Evolutionary conservation across 2,797 vertebrate species (phyloP), one percentile per base, ranked within the genome.

Genomic region (Crax fasciolata): DNA sequence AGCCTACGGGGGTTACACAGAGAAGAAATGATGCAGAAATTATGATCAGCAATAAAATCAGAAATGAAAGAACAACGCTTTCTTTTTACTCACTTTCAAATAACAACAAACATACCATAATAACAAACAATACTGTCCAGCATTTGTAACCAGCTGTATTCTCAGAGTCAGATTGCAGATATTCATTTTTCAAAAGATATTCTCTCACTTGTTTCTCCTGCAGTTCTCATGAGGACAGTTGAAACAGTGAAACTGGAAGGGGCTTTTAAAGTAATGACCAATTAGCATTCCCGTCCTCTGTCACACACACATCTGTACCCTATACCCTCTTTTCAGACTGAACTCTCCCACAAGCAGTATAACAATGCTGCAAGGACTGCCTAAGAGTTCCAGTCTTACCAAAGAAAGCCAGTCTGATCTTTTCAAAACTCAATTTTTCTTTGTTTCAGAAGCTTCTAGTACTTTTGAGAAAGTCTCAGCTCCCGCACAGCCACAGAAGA

Each of bases 31-130:
- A 32, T 39, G 35, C 21, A 80, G 81, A 76, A 76, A 6, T 70
- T 80, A n/a, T 0, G 3, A 35, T 25, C 39, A 13, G 21, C 32
- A 35, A 73, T 25, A 77, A 83, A 80, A 54, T 27, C 65, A 93
- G 61, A 77, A 89, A 66, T 24, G 49, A 24, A 46, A 66, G 15
- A 73, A 58, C 30, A 92, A 75, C 9, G 13, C 39, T 89, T 76
- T 80, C 61, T 62, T 80, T 92, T 58, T 54, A 62, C 35, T 89
- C 61, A 32, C 67, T 96, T 88, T 54, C 61, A 62, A 83, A 32
- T 28, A 58, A 35, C 18, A 52, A 17, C 7, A 62, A 70, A 25
- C 55, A 77, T 94, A 95, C 70, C 70, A 73, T 6, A 61, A 55
- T 9, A 71, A 24, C 43, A 80, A 90, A 63, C 44, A 67, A 67